These are phyloP conservation scores for Sparus aurata DNA, from an alignment of 2,797 vertebrate species.

Conservation along the genomic window DNA sequence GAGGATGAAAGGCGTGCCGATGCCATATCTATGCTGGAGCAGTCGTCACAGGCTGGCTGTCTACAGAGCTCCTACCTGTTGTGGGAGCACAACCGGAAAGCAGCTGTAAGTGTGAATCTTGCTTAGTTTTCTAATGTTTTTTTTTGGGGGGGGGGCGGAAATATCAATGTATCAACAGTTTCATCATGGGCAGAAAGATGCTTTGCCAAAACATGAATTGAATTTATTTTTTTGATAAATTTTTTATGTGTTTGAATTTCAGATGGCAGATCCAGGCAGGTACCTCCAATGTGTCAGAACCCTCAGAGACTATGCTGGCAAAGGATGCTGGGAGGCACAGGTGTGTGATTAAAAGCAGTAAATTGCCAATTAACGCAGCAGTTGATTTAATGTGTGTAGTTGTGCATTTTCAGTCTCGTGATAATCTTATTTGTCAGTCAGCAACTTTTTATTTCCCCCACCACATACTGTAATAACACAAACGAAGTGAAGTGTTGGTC, in stretches of 20 bases:
- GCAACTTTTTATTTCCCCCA: background rate
- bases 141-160: background rate
- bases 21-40: slow-evolving; percentile 89
- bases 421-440: slow-evolving; percentile 7
- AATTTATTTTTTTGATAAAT: background rate
- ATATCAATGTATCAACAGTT: too few relatives aligned
- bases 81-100: slow-evolving; percentile 91
- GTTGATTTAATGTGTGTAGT: background rate
- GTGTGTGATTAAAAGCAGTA: slow-evolving; percentile 72
- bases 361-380: background rate
- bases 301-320: slow-evolving; percentile 94
- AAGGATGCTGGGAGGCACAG: slow-evolving; percentile 98
- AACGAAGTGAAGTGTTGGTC: slow-evolving; percentile 19
- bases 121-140: background rate
- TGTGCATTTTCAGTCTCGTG: background rate
- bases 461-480: background rate
- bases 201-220: background rate
- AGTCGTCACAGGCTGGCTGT: slow-evolving; percentile 92
- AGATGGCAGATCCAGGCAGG: slow-evolving; percentile 94
- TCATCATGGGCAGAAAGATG: background rate
- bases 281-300: slow-evolving; percentile 94
- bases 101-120: slow-evolving; percentile 87
- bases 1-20: slow-evolving; percentile 88
- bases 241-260: slow-evolving; percentile 26
- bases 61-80: slow-evolving; percentile 94